Evolutionary conservation across 2,888 invertebrate species (phyloP), one percentile per base, ranked within the genome.

Genomic region (Caenorhabditis japonica): DNA sequence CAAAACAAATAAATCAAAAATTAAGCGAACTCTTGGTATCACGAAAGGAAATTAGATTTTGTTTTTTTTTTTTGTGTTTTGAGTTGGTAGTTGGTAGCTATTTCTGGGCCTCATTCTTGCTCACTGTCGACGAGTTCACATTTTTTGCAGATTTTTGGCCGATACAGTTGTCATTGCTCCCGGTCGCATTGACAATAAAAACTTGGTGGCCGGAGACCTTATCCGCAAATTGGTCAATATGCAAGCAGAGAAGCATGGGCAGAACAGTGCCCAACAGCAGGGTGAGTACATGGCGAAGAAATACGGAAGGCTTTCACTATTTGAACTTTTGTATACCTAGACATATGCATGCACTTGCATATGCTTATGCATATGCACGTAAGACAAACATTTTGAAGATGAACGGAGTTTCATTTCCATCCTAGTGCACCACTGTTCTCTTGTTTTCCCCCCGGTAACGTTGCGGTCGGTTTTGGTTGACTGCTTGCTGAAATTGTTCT

Each of bases 121-220:
- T n/a, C n/a, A n/a, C n/a, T n/a, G n/a, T n/a, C n/a, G n/a, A n/a
- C n/a, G n/a, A n/a, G n/a, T n/a, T n/a, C n/a, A n/a, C n/a, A 51
- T 51, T 12, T 17, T 27, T 47, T 70, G 43, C 53, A 77, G 73
- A 88, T 97, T 97, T 89, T 90, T 97, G 75, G 95, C 97, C 85
- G 95, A 94, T 87, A 95, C 95, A 34, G 94, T 97, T 81, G 96
- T 97, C 43, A 90, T 97, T 84, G 97, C 97, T 3, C 97, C 97
- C 73, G 95, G 96, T 4, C 94, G 97, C 88, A 96, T 95, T 94
- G 95, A 95, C 89, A 92, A 93, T 73, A 93, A 94, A 84, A 94
- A 94, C 44, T 89, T 97, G 72, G 89, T 97, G 73, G 69, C 75
- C 30, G 72, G 73, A 5, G 80, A 85, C 55, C 71, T 75, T 12